Evolutionary conservation across 2,888 invertebrate species (phyloP), one percentile per base, ranked within the genome.

Genomic region (Sesia bembeciformis): DNA sequence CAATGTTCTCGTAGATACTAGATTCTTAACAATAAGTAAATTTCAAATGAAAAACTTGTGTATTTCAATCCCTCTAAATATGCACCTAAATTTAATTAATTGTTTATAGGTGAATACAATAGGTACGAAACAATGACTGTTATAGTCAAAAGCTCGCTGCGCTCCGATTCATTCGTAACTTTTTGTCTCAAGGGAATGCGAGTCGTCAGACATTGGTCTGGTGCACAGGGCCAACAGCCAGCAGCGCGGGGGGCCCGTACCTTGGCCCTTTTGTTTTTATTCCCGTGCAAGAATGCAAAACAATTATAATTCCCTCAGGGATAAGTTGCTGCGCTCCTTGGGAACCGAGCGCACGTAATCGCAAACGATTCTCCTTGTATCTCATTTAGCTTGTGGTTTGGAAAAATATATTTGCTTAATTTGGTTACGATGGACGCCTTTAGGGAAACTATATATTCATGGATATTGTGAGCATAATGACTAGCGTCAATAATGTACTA

Each of bases 211-310:
- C 77, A 64, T 74, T 72, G 68, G 66, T 67, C 69, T 65, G 66
- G 82, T 76, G 81, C 65, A 82, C 85, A 85, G 84, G 59, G 85
- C 52, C 51, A 49, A 51, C 38, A 50, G 39, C 50, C 50, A 50
- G 66, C 83, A 76, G 82, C 65, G 83, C 86, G 86, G 84, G 59
- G 85, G 84, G 86, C 84, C 81, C 81, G 69, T 68, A 68, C 65
- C 67, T 69, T 74, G 71, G 77, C 74, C 78, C 82, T 88, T 87
- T 88, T 86, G 84, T 87, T 88, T 85, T 89, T 87, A 81, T 89
- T 78, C 80, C 79, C 84, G 78, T 81, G 82, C 84, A 87, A 85
- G 87, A 89, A 88, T 87, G 88, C 88, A 88, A 88, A 88, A 86
- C 87, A 89, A 88, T 89, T 88, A 87, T 87, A 85, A 86, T 83